Evolutionary conservation across 2,888 invertebrate genomes (phyloP).

Genomic region (Hypena proboscidalis): DNA sequence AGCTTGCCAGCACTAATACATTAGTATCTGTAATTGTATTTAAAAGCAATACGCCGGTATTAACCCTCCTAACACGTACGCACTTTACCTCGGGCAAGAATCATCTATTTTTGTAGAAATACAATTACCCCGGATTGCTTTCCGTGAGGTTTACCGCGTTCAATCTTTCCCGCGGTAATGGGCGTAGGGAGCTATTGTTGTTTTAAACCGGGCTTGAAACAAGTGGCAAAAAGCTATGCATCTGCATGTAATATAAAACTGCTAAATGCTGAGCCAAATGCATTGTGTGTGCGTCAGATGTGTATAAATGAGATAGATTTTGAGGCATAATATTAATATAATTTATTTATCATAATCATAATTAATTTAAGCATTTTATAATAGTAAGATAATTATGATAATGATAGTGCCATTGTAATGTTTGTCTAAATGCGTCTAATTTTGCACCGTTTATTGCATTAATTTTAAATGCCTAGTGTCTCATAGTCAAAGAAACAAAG

Average conservation of each 20-base stretch:
- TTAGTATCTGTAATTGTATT: constrained; percentile 29
- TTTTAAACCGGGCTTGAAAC: constrained; percentile 33
- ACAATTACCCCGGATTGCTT: constrained; percentile 42
- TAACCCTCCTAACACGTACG: constrained; percentile 38
- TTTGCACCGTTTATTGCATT: no score
- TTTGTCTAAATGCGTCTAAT: no score
- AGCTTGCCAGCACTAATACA: constrained; percentile 10
- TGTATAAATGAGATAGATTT: no score
- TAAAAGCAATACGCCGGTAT: constrained; percentile 22
- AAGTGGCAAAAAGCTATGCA: constrained; percentile 18
- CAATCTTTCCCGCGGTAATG: constrained; percentile 32
- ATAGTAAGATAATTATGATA: no score
- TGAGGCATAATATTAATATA: no score
- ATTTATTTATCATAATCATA: no score
- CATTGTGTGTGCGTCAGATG: no score
- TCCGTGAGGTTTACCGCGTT: constrained; percentile 38
- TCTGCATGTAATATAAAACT: constrained; percentile 13
- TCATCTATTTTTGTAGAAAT: constrained; percentile 35
- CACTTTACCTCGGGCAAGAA: constrained; percentile 34
- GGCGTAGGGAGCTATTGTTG: constrained; percentile 25
- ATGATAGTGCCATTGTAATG: no score
- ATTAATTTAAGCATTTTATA: no score
- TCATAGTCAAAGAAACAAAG: no score
- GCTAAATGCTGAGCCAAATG: constrained; percentile 12
- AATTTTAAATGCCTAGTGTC: no score